Evolutionary conservation across 2,888 invertebrate genomes (phyloP).

Genomic region (Morpho helenor): DNA sequence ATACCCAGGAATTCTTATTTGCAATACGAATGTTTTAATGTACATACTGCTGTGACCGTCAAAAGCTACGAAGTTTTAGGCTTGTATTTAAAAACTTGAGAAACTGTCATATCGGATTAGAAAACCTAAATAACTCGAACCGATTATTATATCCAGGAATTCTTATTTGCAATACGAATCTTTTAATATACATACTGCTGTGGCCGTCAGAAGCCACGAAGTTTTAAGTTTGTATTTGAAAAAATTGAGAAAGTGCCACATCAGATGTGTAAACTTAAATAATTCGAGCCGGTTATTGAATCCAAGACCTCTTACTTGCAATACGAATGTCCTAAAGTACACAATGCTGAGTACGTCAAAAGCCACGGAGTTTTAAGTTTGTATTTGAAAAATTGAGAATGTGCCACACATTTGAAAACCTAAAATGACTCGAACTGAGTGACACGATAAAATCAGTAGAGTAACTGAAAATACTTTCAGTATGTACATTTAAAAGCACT

Average conservation of each 20-base stretch:
- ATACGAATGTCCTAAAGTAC: background rate
- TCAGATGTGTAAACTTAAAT: background rate
- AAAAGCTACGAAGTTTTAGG: background rate
- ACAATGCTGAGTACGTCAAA: background rate
- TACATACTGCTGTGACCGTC: background rate
- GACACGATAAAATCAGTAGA: too few species aligned
- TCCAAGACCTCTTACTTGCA: too few species aligned
- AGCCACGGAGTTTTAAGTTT: background rate
- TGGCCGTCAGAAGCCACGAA: background rate
- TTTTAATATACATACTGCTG: background rate
- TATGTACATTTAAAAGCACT: too few species aligned
- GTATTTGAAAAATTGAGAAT: background rate
- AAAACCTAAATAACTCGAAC: background rate
- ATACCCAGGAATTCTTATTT: too few species aligned
- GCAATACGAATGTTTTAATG: background rate
- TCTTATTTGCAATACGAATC: too few species aligned
- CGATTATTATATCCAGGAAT: too few species aligned
- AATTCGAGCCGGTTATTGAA: background rate
- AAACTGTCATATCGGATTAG: background rate
- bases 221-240: background rate
- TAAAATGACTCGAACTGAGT: background rate
- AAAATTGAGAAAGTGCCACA: background rate
- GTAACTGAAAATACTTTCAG: too few species aligned
- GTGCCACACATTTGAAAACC: background rate
- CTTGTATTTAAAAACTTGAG: background rate